A percentile compares a stretch with the other conserved stretches of the same genome.
Conservation (phyloP, 2,888 invertebrate genomes). For the Coremacera marginata region DNA sequence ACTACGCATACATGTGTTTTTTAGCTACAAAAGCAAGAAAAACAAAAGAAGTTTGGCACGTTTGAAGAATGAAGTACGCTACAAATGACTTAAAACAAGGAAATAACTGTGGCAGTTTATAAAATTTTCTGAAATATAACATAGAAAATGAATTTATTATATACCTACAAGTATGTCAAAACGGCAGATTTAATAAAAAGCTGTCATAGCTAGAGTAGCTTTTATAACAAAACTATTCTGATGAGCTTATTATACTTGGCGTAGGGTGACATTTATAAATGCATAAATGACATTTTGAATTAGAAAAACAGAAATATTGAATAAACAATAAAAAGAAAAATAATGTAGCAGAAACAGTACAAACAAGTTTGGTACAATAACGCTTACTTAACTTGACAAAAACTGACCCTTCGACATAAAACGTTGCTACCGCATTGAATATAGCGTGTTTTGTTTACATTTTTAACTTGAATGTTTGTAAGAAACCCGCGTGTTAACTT, state of each 20-base stretch:
- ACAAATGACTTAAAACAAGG: no score
- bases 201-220: no score
- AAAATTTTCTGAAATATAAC: no score
- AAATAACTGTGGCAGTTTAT: no score
- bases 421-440: neutral
- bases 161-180: neutral
- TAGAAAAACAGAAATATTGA: neutral
- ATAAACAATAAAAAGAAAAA: conserved; percentile 3
- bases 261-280: neutral
- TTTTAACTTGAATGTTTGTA: neutral
- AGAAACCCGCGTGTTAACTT: neutral
- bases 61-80: no score
- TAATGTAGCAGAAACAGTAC: neutral
- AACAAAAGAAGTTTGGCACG: no score
- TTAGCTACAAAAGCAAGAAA: no score
- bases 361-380: conserved; percentile 1
- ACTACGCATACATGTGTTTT: no score
- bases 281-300: neutral
- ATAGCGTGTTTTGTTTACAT: conserved; percentile 10
- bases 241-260: neutral
- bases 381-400: conserved; percentile 7
- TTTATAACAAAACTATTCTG: neutral
- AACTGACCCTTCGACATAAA: neutral
- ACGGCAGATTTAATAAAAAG: no score
- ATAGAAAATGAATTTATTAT: neutral